phyloP scores from a whole-genome alignment of 2,888 invertebrate genomes.

The Sicus ferrugineus region DNA sequence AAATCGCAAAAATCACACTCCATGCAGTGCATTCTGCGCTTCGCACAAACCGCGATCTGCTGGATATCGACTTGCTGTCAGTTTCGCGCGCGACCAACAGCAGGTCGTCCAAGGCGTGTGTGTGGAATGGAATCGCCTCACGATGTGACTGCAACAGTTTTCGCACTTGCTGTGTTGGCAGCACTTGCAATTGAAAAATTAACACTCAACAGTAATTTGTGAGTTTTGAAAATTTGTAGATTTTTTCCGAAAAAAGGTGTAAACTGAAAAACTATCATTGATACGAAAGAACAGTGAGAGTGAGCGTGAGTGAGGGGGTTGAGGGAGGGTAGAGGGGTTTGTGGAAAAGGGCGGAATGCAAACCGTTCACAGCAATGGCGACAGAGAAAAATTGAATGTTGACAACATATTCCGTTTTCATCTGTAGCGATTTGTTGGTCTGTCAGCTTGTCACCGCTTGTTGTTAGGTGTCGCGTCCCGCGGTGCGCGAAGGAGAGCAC shows the following conservation, averaged over 20 bases:
- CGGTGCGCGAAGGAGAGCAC: not conserved
- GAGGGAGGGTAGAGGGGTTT: no score
- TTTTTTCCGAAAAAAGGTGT: constrained; percentile 35
- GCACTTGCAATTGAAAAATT: constrained; percentile 42
- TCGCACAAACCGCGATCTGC: not conserved
- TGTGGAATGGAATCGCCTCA: constrained; percentile 15
- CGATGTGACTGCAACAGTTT: constrained; percentile 37
- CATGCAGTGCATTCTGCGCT: constrained; percentile 46
- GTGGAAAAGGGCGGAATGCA: no score
- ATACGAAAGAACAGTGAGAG: not conserved
- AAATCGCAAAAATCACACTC: constrained; percentile 51
- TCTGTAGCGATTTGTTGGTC: constrained; percentile 51
- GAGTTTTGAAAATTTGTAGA: constrained; percentile 14
- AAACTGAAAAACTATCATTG: constrained; percentile 26
- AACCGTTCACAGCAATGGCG: not conserved
- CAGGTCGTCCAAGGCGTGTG: not conserved
- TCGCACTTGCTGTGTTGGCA: constrained; percentile 36
- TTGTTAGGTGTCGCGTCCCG: constrained; percentile 23
- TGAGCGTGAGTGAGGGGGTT: no score
- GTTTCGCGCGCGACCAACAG: not conserved
- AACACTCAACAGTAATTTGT: constrained; percentile 45
- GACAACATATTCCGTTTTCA: constrained; percentile 12
- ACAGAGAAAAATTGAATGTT: constrained; percentile 3
- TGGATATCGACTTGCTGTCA: not conserved
- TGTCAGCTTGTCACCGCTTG: constrained; percentile 45